A percentile compares a stretch with the other conserved stretches of the same genome.
These are phyloP conservation scores for Hiodon alosoides DNA, from an alignment of 2,113 vertebrate genomes.

Conservation along the genomic window DNA sequence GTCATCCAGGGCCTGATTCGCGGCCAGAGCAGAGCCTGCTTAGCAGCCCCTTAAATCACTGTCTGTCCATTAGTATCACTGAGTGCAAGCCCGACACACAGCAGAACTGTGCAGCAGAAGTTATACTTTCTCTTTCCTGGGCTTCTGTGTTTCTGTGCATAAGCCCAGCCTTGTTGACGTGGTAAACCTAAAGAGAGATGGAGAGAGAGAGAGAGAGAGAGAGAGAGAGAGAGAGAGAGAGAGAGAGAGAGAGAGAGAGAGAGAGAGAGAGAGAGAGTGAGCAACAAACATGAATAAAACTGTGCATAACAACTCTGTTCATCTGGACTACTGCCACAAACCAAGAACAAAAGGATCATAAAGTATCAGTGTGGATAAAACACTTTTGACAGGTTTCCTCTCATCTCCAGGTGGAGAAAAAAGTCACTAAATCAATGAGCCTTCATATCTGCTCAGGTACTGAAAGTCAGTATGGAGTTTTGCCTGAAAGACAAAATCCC, in stretches of 20 bases:
- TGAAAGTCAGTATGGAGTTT: neutral
- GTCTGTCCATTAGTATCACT: too few species aligned
- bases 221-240: neutral
- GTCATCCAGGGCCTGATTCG: too few species aligned
- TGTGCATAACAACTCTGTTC: neutral
- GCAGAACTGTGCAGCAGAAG: too few species aligned
- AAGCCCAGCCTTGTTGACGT: too few species aligned
- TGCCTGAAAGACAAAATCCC: conserved; percentile 6
- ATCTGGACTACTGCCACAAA: neutral
- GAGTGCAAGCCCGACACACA: too few species aligned
- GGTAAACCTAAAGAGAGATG: too few species aligned
- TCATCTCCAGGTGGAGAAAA: conserved; percentile 14
- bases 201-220: neutral
- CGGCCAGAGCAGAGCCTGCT: too few species aligned
- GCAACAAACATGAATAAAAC: neutral
- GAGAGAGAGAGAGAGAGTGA: neutral
- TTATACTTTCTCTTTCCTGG: too few species aligned
- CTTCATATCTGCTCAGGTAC: conserved; percentile 4
- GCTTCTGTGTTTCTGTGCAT: too few species aligned
- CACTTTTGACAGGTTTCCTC: conserved; percentile 2
- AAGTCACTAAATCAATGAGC: conserved; percentile 21
- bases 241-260: neutral
- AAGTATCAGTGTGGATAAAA: conserved; percentile 9
- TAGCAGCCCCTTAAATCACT: too few species aligned
- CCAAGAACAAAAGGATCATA: conserved; percentile 20